Evolutionary conservation across 2,113 vertebrate species (phyloP).

Genomic region (Hyperopisus bebe): DNA sequence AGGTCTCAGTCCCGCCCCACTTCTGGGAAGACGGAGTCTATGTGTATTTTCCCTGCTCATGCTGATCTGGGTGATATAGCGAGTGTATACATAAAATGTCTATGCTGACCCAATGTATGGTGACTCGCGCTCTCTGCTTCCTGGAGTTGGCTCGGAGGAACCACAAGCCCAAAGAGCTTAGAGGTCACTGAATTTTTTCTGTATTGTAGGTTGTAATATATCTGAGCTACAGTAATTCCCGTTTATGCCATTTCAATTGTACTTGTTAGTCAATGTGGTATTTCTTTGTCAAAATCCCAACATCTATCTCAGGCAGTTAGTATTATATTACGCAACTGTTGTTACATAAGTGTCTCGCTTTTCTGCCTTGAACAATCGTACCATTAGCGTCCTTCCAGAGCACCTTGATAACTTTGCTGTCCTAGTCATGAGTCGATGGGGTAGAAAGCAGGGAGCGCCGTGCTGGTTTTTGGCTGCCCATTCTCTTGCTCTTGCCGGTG

Average conservation of each 20-base stretch:
- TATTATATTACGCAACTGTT: background rate
- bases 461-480: background rate
- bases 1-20: background rate
- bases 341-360: slow-evolving; percentile 1
- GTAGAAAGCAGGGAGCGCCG: background rate
- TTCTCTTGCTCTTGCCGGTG: background rate
- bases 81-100: background rate
- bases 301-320: background rate
- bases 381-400: background rate
- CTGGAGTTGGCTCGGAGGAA: background rate
- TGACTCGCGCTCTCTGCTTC: background rate
- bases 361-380: background rate
- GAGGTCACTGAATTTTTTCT: background rate
- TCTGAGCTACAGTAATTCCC: background rate
- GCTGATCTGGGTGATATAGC: background rate
- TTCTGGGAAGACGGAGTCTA: background rate
- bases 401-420: background rate
- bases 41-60: background rate
- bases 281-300: background rate
- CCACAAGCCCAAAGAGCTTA: background rate
- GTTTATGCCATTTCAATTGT: background rate
- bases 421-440: background rate
- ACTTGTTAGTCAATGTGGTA: background rate
- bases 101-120: background rate
- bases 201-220: background rate